Evolutionary conservation across 2,113 vertebrate genomes (phyloP), one percentile per base, ranked within the genome.

Genomic region (Oryzias curvinotus): DNA sequence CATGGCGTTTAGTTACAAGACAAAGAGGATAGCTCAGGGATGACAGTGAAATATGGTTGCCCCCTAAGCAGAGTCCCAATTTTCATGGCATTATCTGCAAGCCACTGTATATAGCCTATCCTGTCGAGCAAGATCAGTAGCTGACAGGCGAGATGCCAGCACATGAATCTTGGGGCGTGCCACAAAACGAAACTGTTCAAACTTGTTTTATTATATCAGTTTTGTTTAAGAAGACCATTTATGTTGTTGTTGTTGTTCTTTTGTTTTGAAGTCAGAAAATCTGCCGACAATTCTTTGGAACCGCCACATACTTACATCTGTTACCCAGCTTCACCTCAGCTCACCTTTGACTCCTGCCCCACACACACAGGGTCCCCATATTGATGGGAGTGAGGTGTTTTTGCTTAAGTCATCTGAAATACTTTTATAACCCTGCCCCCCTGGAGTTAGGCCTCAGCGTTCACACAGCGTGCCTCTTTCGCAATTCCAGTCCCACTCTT

Each of bases 101-200:
- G 71, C 70, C 75, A 54, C 77, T 59, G 70, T 68, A 46, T 65
- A 57, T 45, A 61, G 56, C 49, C 43, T 47, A 78, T 85, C 88
- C 80, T 64, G 83, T 85, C 72, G 50, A 78, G 73, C 80, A 56
- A 71, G 84, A 88, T 81, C 71, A 68, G 62, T 46, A 65, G 71
- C 68, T 83, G 76, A 62, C 80, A 71, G 74, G 71, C 75, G 1
- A 57, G 63, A 43, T 80, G 82, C 76, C 81, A 76, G 63, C 44
- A 57, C 59, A 14, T 59, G 12, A 73, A 76, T 75, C 65, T 78
- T 62, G 25, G 82, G 87, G 87, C 67, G 89, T 89, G 87, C 77
- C 87, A 56, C 69, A 60, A 49, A 62, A 52, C 61, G 14, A 42
- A 53, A 25, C 63, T 85, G 85, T 78, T 77, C 68, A 74, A 66